These are phyloP conservation scores for Nasua narica DNA, from an alignment of 2,797 vertebrate genomes.

Conservation along the genomic window DNA sequence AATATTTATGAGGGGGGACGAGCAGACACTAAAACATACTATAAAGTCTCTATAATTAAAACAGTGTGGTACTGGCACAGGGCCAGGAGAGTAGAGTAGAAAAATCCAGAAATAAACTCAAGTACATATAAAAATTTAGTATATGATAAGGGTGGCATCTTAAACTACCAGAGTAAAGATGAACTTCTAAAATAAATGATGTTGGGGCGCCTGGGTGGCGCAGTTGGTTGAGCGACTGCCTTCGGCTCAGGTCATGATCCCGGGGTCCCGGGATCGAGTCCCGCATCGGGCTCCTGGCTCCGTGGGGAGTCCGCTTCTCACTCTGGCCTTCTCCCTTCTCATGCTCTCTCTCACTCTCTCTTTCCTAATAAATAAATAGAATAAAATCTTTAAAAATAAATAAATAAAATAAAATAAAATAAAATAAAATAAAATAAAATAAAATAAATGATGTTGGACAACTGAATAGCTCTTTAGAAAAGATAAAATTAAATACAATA, in stretches of 20 bases:
- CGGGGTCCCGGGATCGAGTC: too few species aligned
- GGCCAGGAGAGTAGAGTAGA: not conserved
- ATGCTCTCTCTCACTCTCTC: too few species aligned
- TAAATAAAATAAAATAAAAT: too few species aligned
- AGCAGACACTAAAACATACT: constrained; percentile 37
- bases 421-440: too few species aligned
- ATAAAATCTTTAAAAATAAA: too few species aligned
- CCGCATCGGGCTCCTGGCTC: too few species aligned
- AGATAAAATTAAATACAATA: not conserved
- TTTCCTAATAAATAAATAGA: too few species aligned
- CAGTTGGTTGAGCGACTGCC: too few species aligned
- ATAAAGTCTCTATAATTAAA: constrained; percentile 47
- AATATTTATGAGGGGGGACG: not conserved
- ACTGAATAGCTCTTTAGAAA: not conserved
- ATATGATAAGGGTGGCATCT: not conserved
- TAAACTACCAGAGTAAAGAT: not conserved
- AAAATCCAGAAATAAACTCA: constrained; percentile 13
- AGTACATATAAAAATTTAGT: not conserved
- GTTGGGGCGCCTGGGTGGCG: too few species aligned
- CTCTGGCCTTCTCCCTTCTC: too few species aligned
- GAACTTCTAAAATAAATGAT: constrained; percentile 16
- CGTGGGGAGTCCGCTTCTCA: too few species aligned
- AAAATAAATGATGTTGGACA: not conserved
- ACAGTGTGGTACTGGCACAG: not conserved
- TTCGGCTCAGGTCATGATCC: too few species aligned